Conservation (phyloP, 92 coral and sea anemone species). For the Bergia sp. region DNA sequence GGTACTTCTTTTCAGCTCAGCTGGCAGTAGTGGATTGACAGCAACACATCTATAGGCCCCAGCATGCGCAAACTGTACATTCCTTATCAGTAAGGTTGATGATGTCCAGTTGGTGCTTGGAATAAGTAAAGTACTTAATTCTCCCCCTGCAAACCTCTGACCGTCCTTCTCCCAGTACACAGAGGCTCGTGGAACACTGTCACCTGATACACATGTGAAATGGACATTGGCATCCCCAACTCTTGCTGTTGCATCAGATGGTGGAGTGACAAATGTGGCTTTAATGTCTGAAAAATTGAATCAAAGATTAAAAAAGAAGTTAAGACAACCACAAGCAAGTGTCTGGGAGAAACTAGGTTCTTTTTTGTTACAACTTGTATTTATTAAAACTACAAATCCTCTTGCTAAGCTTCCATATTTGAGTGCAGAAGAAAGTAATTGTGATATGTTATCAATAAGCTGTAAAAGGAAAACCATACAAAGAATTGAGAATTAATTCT, state of each 20-base stretch:
- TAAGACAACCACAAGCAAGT: neutral
- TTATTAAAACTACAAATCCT: no score
- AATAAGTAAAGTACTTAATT: slow-evolving; percentile 44
- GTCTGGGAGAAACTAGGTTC: no score
- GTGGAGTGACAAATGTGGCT: slow-evolving; percentile 62
- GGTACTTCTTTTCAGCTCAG: slow-evolving; percentile 62
- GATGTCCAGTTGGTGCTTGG: slow-evolving; percentile 72
- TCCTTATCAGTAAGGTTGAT: slow-evolving; percentile 68
- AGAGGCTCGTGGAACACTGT: slow-evolving; percentile 77
- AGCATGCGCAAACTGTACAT: slow-evolving; percentile 71
- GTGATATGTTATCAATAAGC: no score
- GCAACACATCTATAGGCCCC: slow-evolving; percentile 97
- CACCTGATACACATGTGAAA: slow-evolving; percentile 77
- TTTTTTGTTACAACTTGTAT: no score
- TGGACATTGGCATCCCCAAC: slow-evolving; percentile 67
- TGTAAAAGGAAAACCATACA: no score
- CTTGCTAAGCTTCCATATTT: no score
- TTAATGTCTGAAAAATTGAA: slow-evolving; percentile 64
- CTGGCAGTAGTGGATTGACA: slow-evolving; percentile 72
- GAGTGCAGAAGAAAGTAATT: no score
- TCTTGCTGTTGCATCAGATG: slow-evolving; percentile 60
- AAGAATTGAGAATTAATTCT: no score
- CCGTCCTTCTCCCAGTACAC: slow-evolving; percentile 94
- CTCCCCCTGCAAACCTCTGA: slow-evolving; percentile 52
- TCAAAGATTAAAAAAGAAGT: neutral